phyloP scores from a whole-genome alignment of 2,113 vertebrate genomes.

The Hyperopisus bebe region DNA sequence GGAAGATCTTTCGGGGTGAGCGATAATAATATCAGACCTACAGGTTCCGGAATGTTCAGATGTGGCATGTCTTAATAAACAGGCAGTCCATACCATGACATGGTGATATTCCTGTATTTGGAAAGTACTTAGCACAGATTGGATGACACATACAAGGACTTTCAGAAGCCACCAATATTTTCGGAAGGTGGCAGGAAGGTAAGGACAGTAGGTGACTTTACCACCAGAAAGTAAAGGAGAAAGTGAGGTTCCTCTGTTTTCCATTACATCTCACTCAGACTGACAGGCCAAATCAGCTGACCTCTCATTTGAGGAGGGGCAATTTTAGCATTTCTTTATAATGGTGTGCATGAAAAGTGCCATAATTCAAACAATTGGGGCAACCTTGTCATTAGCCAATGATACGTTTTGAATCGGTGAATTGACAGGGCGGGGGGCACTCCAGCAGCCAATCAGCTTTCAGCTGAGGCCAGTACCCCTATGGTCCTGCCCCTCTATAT shows the following conservation, averaged over 20 bases:
- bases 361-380: neutral
- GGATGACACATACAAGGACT: neutral
- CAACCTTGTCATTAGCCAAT: neutral
- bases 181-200: neutral
- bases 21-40: neutral
- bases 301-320: neutral
- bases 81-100: neutral
- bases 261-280: neutral
- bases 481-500: neutral
- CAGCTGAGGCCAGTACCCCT: neutral
- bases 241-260: neutral
- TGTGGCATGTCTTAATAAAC: neutral
- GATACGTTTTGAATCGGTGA: neutral
- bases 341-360: neutral
- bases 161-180: neutral
- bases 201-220: neutral
- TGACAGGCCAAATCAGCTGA: neutral
- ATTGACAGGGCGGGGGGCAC: neutral
- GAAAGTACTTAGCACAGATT: neutral
- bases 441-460: neutral
- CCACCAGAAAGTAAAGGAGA: neutral
- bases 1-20: neutral
- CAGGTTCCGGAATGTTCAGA: neutral
- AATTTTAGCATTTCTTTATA: neutral
- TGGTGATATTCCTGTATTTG: neutral